Evolutionary conservation across 2,888 invertebrate genomes (phyloP), one percentile per base, ranked within the genome.

Genomic region (Lypha dubia): DNA sequence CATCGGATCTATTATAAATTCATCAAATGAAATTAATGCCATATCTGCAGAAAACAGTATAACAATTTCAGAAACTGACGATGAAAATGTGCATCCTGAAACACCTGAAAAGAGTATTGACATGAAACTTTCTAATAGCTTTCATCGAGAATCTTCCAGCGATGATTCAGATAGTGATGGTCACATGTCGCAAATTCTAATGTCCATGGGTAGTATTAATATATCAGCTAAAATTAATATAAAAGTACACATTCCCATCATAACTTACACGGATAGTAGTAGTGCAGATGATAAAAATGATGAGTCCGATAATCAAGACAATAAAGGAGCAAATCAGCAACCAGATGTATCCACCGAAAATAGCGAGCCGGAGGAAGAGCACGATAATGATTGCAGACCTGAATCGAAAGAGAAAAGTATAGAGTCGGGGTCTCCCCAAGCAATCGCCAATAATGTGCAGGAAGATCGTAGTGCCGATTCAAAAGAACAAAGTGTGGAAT

Each of bases 141-240:
- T 84, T 20, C 77, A 70, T 9, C 44, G 51, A 15, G 74, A 70
- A 13, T 74, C 74, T 8, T 46, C 75, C 8, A 46, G 46, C 5
- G 35, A 60, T 17, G 60, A 67, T 22, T 74, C 74, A 0, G 77
- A 76, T 7, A 49, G 35, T 65, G 63, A 83, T 41, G 73, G 82
- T 0, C 71, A 83, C 79, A 56, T 84, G 9, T 68, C 88, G 0
- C 76, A 89, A 67, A 87, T 90, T 28, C 88, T 89, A 88, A 89
- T 92, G 74, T 88, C 84, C 84, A 83, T 87, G 68, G 84, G 79
- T 1, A 90, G 87, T 35, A 90, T 90, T 11, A 92, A 91, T 85
- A 92, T 92, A 51, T 91, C 92, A 0, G 91, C 92, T 0, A 92
- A 90, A 85, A 90, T 92, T 15, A 91, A 91, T 80, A 92, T 92